Evolutionary conservation across 2,888 invertebrate genomes (phyloP).

Genomic region (Pandemis corylana): DNA sequence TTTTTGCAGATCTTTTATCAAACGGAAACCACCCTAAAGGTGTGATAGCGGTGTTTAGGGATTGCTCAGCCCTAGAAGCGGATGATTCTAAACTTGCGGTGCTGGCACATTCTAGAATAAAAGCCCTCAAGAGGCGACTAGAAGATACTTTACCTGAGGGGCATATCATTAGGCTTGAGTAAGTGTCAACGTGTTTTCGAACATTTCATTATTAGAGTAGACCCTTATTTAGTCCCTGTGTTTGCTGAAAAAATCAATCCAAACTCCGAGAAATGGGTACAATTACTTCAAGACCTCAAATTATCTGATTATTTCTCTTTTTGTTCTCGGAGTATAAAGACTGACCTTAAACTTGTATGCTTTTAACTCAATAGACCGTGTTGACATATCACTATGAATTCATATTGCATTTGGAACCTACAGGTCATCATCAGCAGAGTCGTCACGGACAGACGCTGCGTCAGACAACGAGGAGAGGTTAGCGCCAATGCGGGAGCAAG

Average conservation of each 20-base stretch:
- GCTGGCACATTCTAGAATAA: constrained; percentile 70
- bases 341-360: too few species aligned
- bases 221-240: too few species aligned
- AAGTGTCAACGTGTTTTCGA: constrained; percentile 53
- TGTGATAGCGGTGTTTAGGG: constrained; percentile 75
- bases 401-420: neutral
- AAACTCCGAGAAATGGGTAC: too few species aligned
- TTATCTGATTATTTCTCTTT: too few species aligned
- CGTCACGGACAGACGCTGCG: constrained; percentile 78
- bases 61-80: constrained; percentile 68
- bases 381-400: too few species aligned
- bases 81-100: constrained; percentile 70
- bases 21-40: constrained; percentile 75
- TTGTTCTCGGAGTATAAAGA: too few species aligned
- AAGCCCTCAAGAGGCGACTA: constrained; percentile 70
- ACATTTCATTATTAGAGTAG: too few species aligned
- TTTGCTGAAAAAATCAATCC: too few species aligned
- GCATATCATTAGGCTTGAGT: constrained; percentile 81
- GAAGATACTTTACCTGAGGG: constrained; percentile 75
- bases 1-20: constrained; percentile 67
- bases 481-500: constrained; percentile 85
- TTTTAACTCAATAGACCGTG: too few species aligned
- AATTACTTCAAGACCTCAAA: too few species aligned
- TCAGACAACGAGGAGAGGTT: constrained; percentile 86
- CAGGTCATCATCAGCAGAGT: constrained; percentile 75